These are phyloP conservation scores for Digitonthophagus gazella DNA, from an alignment of 2,888 invertebrate genomes.

Conservation along the genomic window DNA sequence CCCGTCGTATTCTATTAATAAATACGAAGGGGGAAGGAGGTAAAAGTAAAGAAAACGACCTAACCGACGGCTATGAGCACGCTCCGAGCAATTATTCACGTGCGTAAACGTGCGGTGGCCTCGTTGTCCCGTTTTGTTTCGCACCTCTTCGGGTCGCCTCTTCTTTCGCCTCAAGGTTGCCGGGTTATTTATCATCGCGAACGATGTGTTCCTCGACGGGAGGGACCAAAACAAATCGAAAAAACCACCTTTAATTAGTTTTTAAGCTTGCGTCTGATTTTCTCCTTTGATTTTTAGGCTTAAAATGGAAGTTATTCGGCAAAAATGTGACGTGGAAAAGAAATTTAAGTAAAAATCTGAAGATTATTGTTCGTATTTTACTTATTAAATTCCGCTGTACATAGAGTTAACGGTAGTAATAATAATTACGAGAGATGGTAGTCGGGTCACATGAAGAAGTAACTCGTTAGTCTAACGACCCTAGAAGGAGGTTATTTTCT, in stretches of 20 bases:
- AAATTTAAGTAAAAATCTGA: no score
- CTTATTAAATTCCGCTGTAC: background rate
- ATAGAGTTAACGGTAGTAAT: background rate
- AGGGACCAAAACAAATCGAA: background rate
- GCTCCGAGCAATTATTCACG: background rate
- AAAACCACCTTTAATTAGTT: no score
- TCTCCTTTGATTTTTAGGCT: no score
- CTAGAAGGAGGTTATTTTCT: background rate
- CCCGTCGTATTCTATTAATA: no score
- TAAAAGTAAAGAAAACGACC: no score
- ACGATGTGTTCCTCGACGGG: background rate
- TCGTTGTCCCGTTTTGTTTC: background rate
- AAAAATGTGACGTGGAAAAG: no score
- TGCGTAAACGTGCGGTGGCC: background rate
- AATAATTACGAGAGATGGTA: background rate
- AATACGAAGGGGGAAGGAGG: no score
- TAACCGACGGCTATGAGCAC: no score
- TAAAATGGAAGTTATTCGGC: no score
- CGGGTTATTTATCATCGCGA: background rate
- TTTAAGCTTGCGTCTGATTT: no score
- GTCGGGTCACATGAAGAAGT: background rate
- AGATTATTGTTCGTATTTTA: background rate
- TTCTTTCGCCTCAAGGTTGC: background rate
- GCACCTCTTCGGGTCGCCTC: background rate
- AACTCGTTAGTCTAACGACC: background rate